Evolutionary conservation across 37 sponge, comb jelly and placozoan species (phyloP).

Genomic region (Ephydatia muelleri): DNA sequence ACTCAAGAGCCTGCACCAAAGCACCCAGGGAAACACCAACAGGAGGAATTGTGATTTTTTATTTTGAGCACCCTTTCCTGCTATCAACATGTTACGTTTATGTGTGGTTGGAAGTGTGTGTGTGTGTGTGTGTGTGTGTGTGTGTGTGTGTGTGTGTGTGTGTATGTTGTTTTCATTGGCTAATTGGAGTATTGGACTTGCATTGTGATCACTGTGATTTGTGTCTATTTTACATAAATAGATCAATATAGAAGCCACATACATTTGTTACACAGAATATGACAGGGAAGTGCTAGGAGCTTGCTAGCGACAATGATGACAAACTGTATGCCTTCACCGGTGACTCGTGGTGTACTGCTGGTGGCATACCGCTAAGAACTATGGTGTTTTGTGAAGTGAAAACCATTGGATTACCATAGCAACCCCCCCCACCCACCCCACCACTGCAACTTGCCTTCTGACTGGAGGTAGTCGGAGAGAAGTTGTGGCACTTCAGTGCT

Average conservation of each 20-base stretch:
- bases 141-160: conserved; percentile 24
- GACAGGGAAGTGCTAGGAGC: background rate
- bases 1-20: background rate
- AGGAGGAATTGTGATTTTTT: background rate
- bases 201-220: background rate
- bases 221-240: background rate
- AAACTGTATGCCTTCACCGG: background rate
- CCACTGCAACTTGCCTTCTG: conserved; percentile 10
- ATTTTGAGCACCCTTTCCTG: background rate
- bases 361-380: background rate
- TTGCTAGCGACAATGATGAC: background rate
- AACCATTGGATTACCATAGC: background rate
- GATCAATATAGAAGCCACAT: background rate
- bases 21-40: background rate
- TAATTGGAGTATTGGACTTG: background rate
- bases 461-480: conserved; percentile 5
- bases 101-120: no score
- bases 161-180: background rate
- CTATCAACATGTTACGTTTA: background rate
- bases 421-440: no score
- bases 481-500: conserved; percentile 14
- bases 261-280: background rate
- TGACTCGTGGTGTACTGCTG: background rate
- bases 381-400: background rate
- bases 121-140: no score